These are phyloP conservation scores for Pongo pygmaeus DNA, from an alignment of 2,113 vertebrate genomes.

Conservation along the genomic window DNA sequence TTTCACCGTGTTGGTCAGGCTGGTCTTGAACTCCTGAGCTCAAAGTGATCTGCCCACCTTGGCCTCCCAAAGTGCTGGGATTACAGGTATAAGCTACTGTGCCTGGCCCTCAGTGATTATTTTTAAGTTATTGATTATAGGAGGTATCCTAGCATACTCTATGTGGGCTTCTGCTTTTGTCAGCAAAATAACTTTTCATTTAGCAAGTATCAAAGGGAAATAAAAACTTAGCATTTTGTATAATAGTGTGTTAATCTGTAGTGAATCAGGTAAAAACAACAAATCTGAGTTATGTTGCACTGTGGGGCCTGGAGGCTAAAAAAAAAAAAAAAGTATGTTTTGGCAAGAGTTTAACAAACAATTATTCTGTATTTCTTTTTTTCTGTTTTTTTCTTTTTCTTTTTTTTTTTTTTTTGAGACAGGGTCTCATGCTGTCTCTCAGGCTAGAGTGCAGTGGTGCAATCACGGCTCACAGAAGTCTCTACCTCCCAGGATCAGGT, in stretches of 20 bases:
- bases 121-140: constrained; percentile 60
- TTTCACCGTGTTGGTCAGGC: too few relatives aligned
- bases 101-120: constrained; percentile 20
- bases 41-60: too few relatives aligned
- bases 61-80: too few relatives aligned
- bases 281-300: background rate
- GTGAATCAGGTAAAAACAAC: background rate
- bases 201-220: constrained; percentile 47
- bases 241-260: constrained; percentile 22
- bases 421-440: too few relatives aligned
- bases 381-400: too few relatives aligned
- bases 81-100: too few relatives aligned
- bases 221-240: constrained; percentile 38
- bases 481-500: too few relatives aligned
- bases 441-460: too few relatives aligned
- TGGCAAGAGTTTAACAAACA: constrained; percentile 45
- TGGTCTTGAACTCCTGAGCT: too few relatives aligned
- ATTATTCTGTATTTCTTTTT: background rate
- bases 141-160: constrained; percentile 4
- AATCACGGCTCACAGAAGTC: too few relatives aligned
- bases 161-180: constrained; percentile 26
- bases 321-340: background rate
- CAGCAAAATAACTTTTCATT: constrained; percentile 56
- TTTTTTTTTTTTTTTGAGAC: too few relatives aligned
- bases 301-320: too few relatives aligned